Evolutionary conservation across 2,113 vertebrate genomes (phyloP), one percentile per base, ranked within the genome.

Genomic region (Chionodraco myersi): DNA sequence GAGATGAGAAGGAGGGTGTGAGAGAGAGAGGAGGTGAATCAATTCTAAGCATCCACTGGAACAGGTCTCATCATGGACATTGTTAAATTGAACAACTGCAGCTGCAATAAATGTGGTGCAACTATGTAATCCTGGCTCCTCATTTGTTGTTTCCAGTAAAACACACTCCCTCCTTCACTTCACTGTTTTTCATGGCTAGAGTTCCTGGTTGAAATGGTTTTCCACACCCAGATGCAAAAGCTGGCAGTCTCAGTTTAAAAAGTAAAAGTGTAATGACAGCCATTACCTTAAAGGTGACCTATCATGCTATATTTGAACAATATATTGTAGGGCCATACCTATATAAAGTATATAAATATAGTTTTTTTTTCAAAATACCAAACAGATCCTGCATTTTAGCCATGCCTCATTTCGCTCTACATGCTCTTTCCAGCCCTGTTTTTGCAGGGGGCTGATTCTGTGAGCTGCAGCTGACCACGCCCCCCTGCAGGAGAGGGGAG

Each of bases 61-160:
- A 51, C 21, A 67, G 63, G 74, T 86, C 80, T 70, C 77, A 85
- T 67, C 89, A 98, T 98, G 97, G 52, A 60, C 14, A 58, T 30
- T 8, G 30, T 54, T 45, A 49, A 61, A 82, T 74, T 1, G 10
- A 21, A 16, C 2, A 5, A 26, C 30, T 69, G 15, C 76, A 68
- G 45, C 51, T 82, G 72, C 59, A 72, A 52, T 9, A 86, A 77
- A 67, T 49, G 44, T 56, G 66, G 52, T 6, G n/a, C 30, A 77
- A 10, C 10, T 48, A 45, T 72, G 49, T 23, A 47, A 85, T 62
- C 48, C 47, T 87, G 87, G 57, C 75, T 4, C 57, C 44, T 10
- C 60, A 57, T 64, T 52, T 64, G 54, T 77, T 41, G 21, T 73
- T 80, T 71, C 54, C 18, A 61, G 36, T 62, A 66, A 77, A 75